Percentiles rank a stretch among this genome's conserved stretches.
Evolutionary conservation across 2,113 vertebrate species (phyloP).

Genomic region (Zosterops japonicus): DNA sequence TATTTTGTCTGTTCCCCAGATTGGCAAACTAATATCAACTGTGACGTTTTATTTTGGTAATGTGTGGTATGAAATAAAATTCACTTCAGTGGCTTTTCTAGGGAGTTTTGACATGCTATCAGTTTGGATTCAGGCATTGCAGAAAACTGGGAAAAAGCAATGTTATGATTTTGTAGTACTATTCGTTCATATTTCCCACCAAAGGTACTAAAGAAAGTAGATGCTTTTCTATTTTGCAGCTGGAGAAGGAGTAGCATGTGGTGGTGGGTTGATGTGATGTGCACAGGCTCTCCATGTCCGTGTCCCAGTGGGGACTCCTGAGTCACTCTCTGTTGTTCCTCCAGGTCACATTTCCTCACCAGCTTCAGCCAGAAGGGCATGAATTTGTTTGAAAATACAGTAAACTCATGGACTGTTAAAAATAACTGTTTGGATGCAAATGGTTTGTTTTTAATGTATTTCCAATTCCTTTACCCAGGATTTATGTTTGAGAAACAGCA

Average conservation of each 20-base stretch:
- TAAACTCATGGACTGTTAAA: constrained; percentile 35
- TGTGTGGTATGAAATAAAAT: not conserved
- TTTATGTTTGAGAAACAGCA: constrained; percentile 16
- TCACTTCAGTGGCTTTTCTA: not conserved
- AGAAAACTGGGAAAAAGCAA: not conserved
- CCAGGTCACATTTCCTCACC: not conserved
- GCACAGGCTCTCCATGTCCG: accelerated
- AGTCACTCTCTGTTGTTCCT: not conserved
- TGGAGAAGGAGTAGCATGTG: not conserved
- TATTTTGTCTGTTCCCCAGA: not conserved
- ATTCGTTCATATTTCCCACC: not conserved
- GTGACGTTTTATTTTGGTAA: not conserved
- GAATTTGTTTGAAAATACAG: constrained; percentile 30
- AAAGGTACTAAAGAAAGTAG: not conserved
- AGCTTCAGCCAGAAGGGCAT: not conserved
- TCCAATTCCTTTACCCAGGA: not conserved
- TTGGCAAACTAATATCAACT: not conserved
- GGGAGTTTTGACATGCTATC: not conserved
- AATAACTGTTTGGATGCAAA: constrained; percentile 46
- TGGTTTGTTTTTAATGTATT: constrained; percentile 36
- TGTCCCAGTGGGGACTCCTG: not conserved
- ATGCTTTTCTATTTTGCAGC: not conserved
- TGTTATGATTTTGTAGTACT: not conserved
- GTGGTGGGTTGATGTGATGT: accelerated
- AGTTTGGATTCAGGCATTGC: not conserved